Evolutionary conservation across 2,888 invertebrate genomes (phyloP).

Genomic region (Drosophila kambysellisi): DNA sequence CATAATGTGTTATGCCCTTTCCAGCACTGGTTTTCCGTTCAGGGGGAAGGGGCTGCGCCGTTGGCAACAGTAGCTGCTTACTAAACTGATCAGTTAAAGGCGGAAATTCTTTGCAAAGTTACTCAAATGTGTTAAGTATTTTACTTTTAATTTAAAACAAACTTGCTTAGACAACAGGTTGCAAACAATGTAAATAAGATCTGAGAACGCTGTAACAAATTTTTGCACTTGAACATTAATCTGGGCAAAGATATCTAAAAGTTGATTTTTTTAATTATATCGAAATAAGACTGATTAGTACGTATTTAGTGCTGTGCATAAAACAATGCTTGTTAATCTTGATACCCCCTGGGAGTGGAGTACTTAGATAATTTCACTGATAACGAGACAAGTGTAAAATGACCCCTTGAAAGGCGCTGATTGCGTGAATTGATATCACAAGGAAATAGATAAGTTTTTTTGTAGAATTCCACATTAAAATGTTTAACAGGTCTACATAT

Average conservation of each 20-base stretch:
- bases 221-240: neutral
- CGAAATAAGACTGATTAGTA: constrained; percentile 1
- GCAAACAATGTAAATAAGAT: neutral
- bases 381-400: constrained; percentile 14
- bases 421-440: constrained; percentile 1
- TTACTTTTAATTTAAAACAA: neutral
- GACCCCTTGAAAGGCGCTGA: neutral
- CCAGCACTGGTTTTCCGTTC: neutral
- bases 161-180: neutral
- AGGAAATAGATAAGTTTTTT: constrained; percentile 1
- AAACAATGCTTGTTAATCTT: neutral
- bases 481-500: neutral
- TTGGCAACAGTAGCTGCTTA: neutral
- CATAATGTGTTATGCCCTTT: constrained; percentile 22
- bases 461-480: neutral
- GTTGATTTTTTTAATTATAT: neutral
- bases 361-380: neutral
- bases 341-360: neutral
- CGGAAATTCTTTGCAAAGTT: neutral
- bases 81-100: neutral
- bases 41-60: too few species aligned
- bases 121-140: neutral
- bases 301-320: neutral
- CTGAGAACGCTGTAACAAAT: neutral
- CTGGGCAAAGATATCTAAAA: neutral